Evolutionary conservation across 2,888 invertebrate species (phyloP).

Genomic region (Sinhomidia bicolor): DNA sequence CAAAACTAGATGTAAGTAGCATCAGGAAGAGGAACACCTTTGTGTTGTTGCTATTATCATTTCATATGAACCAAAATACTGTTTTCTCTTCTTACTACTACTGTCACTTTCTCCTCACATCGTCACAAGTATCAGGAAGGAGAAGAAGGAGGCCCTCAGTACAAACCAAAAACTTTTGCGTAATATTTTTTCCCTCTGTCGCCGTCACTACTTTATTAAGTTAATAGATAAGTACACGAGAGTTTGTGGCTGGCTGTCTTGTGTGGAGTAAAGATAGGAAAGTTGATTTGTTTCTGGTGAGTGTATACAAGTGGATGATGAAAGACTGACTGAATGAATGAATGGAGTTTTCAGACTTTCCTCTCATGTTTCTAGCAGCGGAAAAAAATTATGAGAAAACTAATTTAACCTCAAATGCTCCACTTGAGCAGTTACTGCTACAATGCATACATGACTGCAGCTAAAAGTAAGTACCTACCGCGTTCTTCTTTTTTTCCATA

Average conservation of each 20-base stretch:
- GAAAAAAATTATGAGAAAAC: conserved; percentile 26
- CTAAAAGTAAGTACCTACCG: not conserved
- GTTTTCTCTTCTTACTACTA: not conserved
- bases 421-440: not conserved
- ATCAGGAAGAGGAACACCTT: not conserved
- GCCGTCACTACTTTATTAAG: not conserved
- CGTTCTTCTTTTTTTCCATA: not conserved
- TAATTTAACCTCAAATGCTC: conserved; percentile 37
- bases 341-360: not conserved
- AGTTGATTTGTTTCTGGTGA: conserved; percentile 29
- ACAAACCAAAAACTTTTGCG: not conserved
- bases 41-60: not conserved
- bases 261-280: not conserved
- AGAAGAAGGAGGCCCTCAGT: not conserved
- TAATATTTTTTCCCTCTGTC: not conserved
- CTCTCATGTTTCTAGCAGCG: not conserved
- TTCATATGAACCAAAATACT: no score
- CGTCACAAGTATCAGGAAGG: not conserved
- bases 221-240: not conserved
- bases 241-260: not conserved
- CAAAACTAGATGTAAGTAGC: not conserved
- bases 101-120: not conserved
- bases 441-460: not conserved
- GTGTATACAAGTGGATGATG: not conserved
- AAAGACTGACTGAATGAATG: not conserved